A percentile compares a stretch with the other conserved stretches of the same genome.
phyloP scores from a whole-genome alignment of 2,113 vertebrate genomes.

The Hirundichthys speculiger region DNA sequence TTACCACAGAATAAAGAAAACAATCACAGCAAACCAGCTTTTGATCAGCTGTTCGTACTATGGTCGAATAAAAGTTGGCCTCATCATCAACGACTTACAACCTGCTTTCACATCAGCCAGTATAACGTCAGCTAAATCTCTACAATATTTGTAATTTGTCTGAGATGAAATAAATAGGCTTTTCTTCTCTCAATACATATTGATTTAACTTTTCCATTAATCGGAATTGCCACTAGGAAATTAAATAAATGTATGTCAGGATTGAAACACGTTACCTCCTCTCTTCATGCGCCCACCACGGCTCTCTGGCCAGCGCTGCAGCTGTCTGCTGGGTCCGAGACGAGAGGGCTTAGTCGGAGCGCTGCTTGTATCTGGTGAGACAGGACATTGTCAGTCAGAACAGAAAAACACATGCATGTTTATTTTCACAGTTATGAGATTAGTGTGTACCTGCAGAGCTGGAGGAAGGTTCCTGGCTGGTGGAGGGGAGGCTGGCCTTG shows the following conservation, averaged over 20 bases:
- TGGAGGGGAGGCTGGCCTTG: conserved; percentile 89
- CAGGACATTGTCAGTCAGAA: neutral
- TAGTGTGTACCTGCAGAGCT: conserved; percentile 84
- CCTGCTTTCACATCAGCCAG: no score
- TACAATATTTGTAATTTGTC: no score
- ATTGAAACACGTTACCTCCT: conserved; percentile 58
- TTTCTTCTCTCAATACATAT: no score
- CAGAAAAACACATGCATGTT: no score
- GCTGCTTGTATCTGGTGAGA: conserved; percentile 88
- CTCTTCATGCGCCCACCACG: conserved; percentile 87
- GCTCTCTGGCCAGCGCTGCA: conserved; percentile 87
- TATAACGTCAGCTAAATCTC: neutral
- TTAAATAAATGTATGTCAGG: no score
- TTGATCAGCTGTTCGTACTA: neutral
- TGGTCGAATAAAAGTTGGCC: neutral
- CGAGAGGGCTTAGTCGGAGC: conserved; percentile 85
- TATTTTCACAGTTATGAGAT: neutral
- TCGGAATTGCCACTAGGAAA: no score
- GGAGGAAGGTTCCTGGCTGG: conserved; percentile 96
- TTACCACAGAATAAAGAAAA: no score
- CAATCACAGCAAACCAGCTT: no score
- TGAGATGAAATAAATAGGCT: no score
- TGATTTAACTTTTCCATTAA: no score
- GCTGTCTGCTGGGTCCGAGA: conserved; percentile 83
- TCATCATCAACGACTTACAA: no score